Base-by-base conservation (phyloP, 2,888 invertebrate genomes). In the Hermaeophaga mercurialis region DNA sequence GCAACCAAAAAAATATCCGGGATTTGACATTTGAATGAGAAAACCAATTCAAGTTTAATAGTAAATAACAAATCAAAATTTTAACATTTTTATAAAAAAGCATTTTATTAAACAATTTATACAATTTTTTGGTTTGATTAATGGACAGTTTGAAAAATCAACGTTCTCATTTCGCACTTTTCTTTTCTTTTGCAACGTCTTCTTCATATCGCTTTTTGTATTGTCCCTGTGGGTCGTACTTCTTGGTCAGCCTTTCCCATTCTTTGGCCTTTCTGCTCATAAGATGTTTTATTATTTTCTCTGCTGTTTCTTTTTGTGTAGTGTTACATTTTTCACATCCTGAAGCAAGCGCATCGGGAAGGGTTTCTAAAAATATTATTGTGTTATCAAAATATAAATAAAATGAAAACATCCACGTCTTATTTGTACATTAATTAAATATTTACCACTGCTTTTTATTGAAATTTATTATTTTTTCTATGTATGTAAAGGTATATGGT, bases 191-290 rank as follows among this genome's bases (percentile, higher is more conserved):
- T 31, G 3, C 3, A 11, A 31, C 6, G n/a, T 31, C 11, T 12
- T 71, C 72, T 47, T 81, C 80, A 54, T 78, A 84, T 31, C 80
- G 79, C 61, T 79, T 80, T 70, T 81, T 80, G 73, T 82, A 83
- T 57, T 85, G 83, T 0, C 89, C 89, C 8, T 84, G 82, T 2
- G 89, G 88, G 72, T 90, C 90, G 80, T 87, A 90, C 64, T 85
- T 84, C 12, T 80, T 79, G 5, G 83, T 70, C 19, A 90, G 78
- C 69, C 84, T 82, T 8, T 84, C 81, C 87, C 89, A 90, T 65
- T 89, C 88, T 1, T 80, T 80, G 0, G 83, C 80, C 72, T 84
- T 84, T 56, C 86, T 85, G 49, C 79, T 73, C 71, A 82, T 85
- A 44, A 90, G 74, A 63, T 86, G 81, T 56, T 79, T 82, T 57